phyloP scores from a whole-genome alignment of 2,797 vertebrate genomes.

The Cynodonichthys magdalenae region DNA sequence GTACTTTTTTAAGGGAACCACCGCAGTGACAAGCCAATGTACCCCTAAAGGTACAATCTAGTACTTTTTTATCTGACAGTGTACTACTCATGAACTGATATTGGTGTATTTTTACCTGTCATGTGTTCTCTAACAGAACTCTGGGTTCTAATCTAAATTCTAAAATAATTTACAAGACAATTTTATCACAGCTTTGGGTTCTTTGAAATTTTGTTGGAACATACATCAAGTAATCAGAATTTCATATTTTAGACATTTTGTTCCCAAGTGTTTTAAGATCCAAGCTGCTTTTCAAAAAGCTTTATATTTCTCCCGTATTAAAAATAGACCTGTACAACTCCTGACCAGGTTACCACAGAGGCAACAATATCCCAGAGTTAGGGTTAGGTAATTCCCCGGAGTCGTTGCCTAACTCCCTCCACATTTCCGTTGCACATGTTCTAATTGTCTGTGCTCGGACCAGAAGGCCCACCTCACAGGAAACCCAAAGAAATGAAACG shows the following conservation, averaged over 20 bases:
- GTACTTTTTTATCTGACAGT: too few relatives aligned
- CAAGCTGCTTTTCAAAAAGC: slow-evolving; percentile 15
- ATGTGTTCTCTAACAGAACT: too few relatives aligned
- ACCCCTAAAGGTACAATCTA: too few relatives aligned
- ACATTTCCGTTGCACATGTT: slow-evolving; percentile 60
- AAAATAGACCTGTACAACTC: slow-evolving; percentile 46
- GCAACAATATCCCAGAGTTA: slow-evolving; percentile 63
- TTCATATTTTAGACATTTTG: background rate
- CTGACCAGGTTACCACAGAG: slow-evolving; percentile 59
- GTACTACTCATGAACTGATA: too few relatives aligned
- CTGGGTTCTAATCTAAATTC: too few relatives aligned
- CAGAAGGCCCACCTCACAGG: slow-evolving; percentile 62
- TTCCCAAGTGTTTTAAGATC: slow-evolving; percentile 3
- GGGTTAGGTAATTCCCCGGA: slow-evolving; percentile 47
- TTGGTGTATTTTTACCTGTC: too few relatives aligned
- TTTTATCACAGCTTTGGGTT: too few relatives aligned
- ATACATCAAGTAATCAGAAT: background rate
- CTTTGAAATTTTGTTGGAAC: background rate
- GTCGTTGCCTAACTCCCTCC: slow-evolving; percentile 48
- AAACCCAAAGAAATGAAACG: slow-evolving; percentile 66
- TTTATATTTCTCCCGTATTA: slow-evolving; percentile 25
- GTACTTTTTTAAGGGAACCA: too few relatives aligned
- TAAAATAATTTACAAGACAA: too few relatives aligned
- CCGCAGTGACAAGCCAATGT: too few relatives aligned
- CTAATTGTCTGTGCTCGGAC: slow-evolving; percentile 58